Percentiles rank a stretch among this genome's conserved stretches.
These are phyloP conservation scores for Montipora capitata DNA, from an alignment of 92 coral and sea anemone species.

Conservation along the genomic window DNA sequence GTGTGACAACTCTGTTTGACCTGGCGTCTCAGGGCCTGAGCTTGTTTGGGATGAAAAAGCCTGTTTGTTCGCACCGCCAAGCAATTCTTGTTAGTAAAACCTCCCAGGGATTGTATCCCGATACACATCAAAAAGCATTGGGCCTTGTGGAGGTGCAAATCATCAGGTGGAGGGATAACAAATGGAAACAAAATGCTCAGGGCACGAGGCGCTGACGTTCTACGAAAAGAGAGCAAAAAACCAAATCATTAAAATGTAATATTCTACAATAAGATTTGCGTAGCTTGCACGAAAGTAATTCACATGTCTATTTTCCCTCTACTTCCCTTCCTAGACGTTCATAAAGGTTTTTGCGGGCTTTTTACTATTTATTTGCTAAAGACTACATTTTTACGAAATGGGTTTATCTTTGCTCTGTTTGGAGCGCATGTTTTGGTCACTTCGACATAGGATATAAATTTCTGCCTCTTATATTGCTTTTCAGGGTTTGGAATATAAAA, in stretches of 20 bases:
- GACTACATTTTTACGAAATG: not conserved
- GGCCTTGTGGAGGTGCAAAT: constrained; percentile 1
- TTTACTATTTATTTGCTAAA: constrained; percentile 3
- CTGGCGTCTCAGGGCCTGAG: not conserved
- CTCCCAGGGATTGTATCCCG: not conserved
- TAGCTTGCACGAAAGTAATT: constrained; percentile 4
- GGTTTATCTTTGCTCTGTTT: not conserved
- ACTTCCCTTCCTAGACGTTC: not conserved
- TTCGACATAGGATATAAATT: constrained; percentile 1
- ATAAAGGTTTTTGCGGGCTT: not conserved
- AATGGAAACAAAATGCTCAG: constrained; percentile 4
- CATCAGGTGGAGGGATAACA: constrained; percentile 7
- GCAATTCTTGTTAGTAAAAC: constrained; percentile 1
- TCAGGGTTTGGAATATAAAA: no score
- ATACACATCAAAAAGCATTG: not conserved
- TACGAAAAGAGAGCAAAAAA: not conserved
- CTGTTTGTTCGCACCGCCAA: not conserved
- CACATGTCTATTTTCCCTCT: constrained; percentile 1
- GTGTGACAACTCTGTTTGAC: constrained; percentile 1
- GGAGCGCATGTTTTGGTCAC: not conserved
- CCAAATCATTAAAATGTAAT: not conserved
- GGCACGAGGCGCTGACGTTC: constrained; percentile 9
- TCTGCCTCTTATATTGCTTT: no score
- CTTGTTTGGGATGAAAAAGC: not conserved
- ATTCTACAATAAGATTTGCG: not conserved